Conservation (phyloP, 2,797 vertebrate species). For the Hafferia zeledoni region DNA sequence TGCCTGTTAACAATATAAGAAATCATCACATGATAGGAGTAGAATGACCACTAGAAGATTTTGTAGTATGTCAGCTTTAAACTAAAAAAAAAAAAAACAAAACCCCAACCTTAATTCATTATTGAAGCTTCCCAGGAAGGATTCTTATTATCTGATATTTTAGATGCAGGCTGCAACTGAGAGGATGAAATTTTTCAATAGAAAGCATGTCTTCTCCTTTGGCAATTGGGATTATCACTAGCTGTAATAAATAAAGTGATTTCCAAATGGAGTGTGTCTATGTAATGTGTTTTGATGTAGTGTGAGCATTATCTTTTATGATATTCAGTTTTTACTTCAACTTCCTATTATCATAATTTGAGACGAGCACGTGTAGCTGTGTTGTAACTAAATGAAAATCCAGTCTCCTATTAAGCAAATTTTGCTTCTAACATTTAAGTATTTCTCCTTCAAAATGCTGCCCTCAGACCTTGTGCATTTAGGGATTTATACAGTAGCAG, state of each 20-base stretch:
- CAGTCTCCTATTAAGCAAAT: constrained; percentile 10
- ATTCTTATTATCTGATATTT: neutral
- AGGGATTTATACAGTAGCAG: constrained; percentile 21
- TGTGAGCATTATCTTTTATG: neutral
- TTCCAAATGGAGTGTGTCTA: neutral
- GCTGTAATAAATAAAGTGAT: neutral
- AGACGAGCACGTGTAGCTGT: neutral
- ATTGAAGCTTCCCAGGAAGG: neutral
- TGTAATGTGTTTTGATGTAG: neutral
- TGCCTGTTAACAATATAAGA: neutral
- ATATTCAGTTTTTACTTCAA: neutral
- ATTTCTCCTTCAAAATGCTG: constrained; percentile 56
- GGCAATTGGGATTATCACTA: neutral
- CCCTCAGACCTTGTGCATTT: constrained; percentile 38
- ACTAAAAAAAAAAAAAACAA: no score
- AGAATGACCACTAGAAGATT: neutral
- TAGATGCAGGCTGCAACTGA: neutral
- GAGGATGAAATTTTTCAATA: neutral
- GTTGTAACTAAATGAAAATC: constrained; percentile 21
- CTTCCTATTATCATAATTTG: neutral
- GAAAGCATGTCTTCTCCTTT: neutral
- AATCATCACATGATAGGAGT: neutral
- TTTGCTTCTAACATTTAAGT: constrained; percentile 32
- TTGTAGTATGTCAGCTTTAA: neutral
- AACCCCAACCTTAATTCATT: neutral